phyloP scores from a whole-genome alignment of 1,140 invertebrate species.

The Lepidurus packardi region DNA sequence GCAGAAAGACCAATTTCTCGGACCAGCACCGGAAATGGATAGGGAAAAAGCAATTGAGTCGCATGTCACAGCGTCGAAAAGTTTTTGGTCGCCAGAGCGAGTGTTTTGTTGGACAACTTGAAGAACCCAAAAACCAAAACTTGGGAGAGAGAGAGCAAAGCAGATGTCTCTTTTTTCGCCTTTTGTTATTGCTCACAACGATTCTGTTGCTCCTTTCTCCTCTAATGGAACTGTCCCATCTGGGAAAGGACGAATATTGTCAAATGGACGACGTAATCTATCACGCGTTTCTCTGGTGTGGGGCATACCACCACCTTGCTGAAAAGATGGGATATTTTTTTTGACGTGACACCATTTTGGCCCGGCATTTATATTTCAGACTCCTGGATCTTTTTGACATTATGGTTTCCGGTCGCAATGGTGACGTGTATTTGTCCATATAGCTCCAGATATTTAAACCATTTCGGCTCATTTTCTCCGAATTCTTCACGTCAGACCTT shows the following conservation, averaged over 20 bases:
- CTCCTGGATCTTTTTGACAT: too few relatives aligned
- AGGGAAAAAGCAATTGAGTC: slow-evolving; percentile 10
- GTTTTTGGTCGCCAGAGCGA: background rate
- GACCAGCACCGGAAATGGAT: slow-evolving; percentile 7
- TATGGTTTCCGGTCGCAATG: too few relatives aligned
- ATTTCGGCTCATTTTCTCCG: too few relatives aligned
- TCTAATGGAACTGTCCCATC: background rate
- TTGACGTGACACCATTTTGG: too few relatives aligned
- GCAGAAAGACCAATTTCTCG: slow-evolving; percentile 1
- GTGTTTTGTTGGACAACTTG: background rate
- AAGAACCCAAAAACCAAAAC: background rate
- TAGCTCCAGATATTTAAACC: too few relatives aligned
- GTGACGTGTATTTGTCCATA: too few relatives aligned
- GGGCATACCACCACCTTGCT: background rate
- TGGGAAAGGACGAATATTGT: background rate
- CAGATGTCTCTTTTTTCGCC: slow-evolving; percentile 5
- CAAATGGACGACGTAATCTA: background rate
- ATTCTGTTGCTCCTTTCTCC: background rate
- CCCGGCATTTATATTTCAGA: too few relatives aligned
- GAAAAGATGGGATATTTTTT: too few relatives aligned
- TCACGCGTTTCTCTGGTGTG: background rate
- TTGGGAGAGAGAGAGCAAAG: background rate
- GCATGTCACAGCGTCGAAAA: slow-evolving; percentile 16
- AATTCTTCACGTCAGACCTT: too few relatives aligned
- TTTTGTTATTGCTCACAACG: background rate